Conservation (phyloP, 37 sponge, comb jelly and placozoan species). For the Hexactinellida sp. region DNA sequence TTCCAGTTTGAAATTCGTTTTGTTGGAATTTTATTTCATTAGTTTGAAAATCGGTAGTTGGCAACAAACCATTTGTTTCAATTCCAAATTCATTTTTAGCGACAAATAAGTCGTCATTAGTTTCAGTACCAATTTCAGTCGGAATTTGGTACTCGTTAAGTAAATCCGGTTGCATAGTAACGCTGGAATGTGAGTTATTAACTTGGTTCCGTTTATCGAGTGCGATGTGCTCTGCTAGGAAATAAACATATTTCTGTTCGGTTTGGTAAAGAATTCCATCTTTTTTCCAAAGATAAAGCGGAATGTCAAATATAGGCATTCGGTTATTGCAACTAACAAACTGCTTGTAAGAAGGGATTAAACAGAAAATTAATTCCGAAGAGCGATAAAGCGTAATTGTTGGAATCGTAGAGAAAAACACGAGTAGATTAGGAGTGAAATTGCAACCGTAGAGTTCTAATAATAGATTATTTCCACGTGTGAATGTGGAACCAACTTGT, state of each 20-base stretch:
- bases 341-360: background rate
- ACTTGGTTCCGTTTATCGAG: background rate
- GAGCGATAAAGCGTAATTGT: background rate
- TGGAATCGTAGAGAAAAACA: constrained; percentile 10
- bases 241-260: background rate
- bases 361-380: constrained; percentile 4
- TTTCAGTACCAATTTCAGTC: too few species aligned
- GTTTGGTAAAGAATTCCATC: background rate
- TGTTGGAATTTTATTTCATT: too few species aligned
- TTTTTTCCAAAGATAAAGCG: background rate
- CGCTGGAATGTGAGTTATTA: background rate
- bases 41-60: too few species aligned
- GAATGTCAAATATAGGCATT: background rate
- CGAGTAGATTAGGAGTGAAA: background rate
- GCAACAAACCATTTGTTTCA: too few species aligned
- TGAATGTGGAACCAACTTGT: background rate
- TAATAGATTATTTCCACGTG: background rate
- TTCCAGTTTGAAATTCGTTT: background rate
- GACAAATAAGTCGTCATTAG: too few species aligned
- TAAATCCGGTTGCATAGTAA: background rate
- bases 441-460: background rate
- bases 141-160: too few species aligned
- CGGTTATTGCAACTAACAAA: background rate
- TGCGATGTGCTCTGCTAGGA: background rate
- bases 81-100: too few species aligned